A percentile compares a stretch with the other conserved stretches of the same genome.
phyloP scores from a whole-genome alignment of 1,140 invertebrate genomes.

The Cydia amplana region DNA sequence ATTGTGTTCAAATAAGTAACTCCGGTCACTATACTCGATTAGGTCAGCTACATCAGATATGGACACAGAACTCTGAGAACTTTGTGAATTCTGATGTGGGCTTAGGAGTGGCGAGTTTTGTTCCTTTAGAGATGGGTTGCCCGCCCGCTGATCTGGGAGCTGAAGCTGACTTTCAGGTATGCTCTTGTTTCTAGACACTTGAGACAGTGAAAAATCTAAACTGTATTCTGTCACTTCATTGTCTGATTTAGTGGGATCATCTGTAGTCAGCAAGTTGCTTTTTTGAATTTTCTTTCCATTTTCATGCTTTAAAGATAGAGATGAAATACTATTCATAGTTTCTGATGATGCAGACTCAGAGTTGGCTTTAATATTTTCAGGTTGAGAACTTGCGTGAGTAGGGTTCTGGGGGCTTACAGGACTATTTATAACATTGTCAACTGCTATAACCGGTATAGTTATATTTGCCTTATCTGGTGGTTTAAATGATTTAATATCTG shows the following conservation, averaged over 20 bases:
- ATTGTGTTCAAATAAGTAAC: conserved; percentile 43
- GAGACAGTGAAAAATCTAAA: conserved; percentile 64
- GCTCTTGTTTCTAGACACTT: conserved; percentile 48
- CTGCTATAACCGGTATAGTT: conserved; percentile 49
- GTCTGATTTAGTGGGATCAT: conserved; percentile 47
- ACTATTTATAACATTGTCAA: conserved; percentile 35
- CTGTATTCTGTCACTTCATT: conserved; percentile 61
- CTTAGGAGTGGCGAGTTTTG: conserved; percentile 47
- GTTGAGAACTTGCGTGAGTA: conserved; percentile 37
- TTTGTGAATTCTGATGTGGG: conserved; percentile 55
- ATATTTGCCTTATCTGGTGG: conserved; percentile 58
- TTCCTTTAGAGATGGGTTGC: conserved; percentile 40
- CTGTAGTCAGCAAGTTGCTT: conserved; percentile 46
- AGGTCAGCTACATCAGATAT: conserved; percentile 72
- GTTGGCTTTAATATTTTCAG: conserved; percentile 42
- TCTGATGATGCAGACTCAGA: conserved; percentile 38
- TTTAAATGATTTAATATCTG: conserved; percentile 65
- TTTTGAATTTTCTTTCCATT: conserved; percentile 40
- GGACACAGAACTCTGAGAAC: conserved; percentile 65
- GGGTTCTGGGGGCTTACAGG: background rate
- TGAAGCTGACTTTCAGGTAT: conserved; percentile 37
- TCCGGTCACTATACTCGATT: conserved; percentile 60
- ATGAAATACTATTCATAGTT: conserved; percentile 48
- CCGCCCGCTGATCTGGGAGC: conserved; percentile 43
- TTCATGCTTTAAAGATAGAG: conserved; percentile 44